A percentile compares a stretch with the other conserved stretches of the same genome.
These are phyloP conservation scores for Teleiodes luculella DNA, from an alignment of 2,888 invertebrate genomes.

Conservation along the genomic window DNA sequence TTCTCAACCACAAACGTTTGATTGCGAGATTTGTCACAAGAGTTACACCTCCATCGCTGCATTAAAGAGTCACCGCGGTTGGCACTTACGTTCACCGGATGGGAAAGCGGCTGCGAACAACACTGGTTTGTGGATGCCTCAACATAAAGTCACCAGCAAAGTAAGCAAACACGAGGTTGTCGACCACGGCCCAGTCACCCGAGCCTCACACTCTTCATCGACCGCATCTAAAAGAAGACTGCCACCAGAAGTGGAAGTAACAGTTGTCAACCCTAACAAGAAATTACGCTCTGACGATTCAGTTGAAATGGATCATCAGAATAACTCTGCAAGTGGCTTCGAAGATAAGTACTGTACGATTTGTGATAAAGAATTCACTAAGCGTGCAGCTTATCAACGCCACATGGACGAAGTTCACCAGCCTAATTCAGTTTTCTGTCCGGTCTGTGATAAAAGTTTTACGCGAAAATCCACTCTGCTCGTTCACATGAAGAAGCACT, in stretches of 20 bases:
- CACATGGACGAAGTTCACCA: constrained; percentile 80
- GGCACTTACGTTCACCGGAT: constrained; percentile 81
- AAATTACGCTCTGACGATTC: constrained; percentile 69
- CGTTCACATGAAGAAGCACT: constrained; percentile 81
- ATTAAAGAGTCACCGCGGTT: constrained; percentile 82
- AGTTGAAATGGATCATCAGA: constrained; percentile 64
- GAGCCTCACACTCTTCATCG: constrained; percentile 44
- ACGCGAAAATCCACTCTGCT: constrained; percentile 81
- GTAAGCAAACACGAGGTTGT: constrained; percentile 72
- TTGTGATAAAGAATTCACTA: constrained; percentile 81
- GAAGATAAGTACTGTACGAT: constrained; percentile 78
- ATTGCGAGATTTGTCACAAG: constrained; percentile 82
- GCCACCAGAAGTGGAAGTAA: constrained; percentile 74
- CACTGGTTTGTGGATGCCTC: constrained; percentile 75
- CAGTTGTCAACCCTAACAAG: constrained; percentile 73
- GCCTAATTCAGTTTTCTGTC: constrained; percentile 77
- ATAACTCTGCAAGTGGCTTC: constrained; percentile 51
- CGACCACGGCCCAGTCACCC: constrained; percentile 51
- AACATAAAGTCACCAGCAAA: constrained; percentile 73
- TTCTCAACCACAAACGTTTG: constrained; percentile 66
- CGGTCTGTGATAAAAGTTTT: constrained; percentile 81
- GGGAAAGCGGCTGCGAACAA: constrained; percentile 75
- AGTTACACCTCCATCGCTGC: constrained; percentile 82
- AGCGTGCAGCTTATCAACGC: constrained; percentile 78
- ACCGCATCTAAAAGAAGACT: constrained; percentile 57